Percentiles rank a stretch among this genome's conserved stretches.
phyloP scores from a whole-genome alignment of 2,888 invertebrate genomes.

The Thymelicus lineola region DNA sequence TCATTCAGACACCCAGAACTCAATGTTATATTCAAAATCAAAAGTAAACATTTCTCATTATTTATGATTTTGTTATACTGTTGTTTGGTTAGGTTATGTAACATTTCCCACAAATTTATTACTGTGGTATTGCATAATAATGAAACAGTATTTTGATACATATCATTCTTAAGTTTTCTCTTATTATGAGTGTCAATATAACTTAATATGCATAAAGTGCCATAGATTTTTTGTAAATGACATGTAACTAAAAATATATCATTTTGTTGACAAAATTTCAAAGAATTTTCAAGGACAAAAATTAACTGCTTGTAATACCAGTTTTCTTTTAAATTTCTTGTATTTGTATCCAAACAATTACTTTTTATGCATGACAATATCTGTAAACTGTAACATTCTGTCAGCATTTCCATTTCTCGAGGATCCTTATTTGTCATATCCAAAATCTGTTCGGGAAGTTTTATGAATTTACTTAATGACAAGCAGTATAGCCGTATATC shows the following conservation, averaged over 20 bases:
- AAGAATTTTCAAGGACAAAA: slow-evolving; percentile 52
- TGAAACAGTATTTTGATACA: slow-evolving; percentile 14
- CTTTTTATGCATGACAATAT: slow-evolving; percentile 54
- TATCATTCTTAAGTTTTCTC: slow-evolving; percentile 30
- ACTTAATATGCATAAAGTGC: slow-evolving; percentile 60
- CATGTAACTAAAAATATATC: slow-evolving; percentile 60
- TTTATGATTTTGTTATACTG: slow-evolving; percentile 52
- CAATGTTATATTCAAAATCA: slow-evolving; percentile 58
- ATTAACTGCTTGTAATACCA: slow-evolving; percentile 63
- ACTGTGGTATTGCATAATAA: slow-evolving; percentile 6
- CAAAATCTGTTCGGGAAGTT: slow-evolving; percentile 57
- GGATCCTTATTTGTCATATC: slow-evolving; percentile 59
- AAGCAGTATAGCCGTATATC: slow-evolving; percentile 64
- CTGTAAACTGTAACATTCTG: slow-evolving; percentile 56
- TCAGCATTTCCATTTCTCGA: slow-evolving; percentile 60
- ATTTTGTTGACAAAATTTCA: slow-evolving; percentile 57
- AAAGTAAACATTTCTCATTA: slow-evolving; percentile 47
- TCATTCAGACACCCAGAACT: slow-evolving; percentile 52
- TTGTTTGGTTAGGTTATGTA: slow-evolving; percentile 54
- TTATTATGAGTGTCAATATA: slow-evolving; percentile 51
- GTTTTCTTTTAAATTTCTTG: slow-evolving; percentile 52
- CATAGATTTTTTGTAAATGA: slow-evolving; percentile 60
- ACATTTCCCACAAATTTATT: slow-evolving; percentile 49
- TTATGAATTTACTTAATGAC: slow-evolving; percentile 55
- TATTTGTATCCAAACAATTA: slow-evolving; percentile 37